Percentiles rank a stretch among this genome's conserved stretches.
These are phyloP conservation scores for Saimiri boliviensis DNA, from an alignment of 2,113 vertebrate species.

Conservation along the genomic window DNA sequence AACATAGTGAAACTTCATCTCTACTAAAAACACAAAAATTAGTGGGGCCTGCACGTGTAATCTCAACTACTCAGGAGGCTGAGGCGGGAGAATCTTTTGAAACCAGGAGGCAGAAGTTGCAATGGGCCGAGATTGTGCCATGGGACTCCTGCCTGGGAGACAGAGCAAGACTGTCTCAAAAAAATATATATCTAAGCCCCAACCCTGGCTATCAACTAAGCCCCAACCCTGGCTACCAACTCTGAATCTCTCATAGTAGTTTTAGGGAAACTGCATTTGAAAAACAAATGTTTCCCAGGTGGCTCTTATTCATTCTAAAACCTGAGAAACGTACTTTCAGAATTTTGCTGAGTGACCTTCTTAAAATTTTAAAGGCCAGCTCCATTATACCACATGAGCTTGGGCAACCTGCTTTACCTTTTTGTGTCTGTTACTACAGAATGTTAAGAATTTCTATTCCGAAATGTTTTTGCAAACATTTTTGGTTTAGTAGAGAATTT, in stretches of 20 bases:
- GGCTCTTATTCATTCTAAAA: not conserved
- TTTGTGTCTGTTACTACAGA: not conserved
- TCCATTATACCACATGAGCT: not conserved
- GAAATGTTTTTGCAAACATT: not conserved
- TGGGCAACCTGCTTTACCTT: not conserved
- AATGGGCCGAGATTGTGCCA: too few species aligned
- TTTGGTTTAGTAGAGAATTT: too few species aligned
- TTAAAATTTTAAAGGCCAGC: not conserved
- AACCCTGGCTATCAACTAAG: too few species aligned
- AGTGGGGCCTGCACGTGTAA: too few species aligned
- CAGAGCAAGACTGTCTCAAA: too few species aligned
- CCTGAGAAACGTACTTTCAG: not conserved
- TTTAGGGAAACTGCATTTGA: not conserved
- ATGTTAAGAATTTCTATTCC: not conserved
- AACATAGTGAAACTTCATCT: too few species aligned
- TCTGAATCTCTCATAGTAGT: not conserved
- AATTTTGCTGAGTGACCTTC: not conserved
- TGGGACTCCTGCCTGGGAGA: too few species aligned
- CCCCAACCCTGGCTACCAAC: not conserved
- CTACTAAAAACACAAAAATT: too few species aligned
- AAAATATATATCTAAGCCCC: not conserved
- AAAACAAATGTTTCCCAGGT: not conserved
- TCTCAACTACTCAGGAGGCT: too few species aligned
- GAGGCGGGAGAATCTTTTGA: too few species aligned
- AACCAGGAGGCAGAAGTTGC: too few species aligned